Conservation (phyloP, 2,888 invertebrate genomes). For the Sarcophaga rosellei region DNA sequence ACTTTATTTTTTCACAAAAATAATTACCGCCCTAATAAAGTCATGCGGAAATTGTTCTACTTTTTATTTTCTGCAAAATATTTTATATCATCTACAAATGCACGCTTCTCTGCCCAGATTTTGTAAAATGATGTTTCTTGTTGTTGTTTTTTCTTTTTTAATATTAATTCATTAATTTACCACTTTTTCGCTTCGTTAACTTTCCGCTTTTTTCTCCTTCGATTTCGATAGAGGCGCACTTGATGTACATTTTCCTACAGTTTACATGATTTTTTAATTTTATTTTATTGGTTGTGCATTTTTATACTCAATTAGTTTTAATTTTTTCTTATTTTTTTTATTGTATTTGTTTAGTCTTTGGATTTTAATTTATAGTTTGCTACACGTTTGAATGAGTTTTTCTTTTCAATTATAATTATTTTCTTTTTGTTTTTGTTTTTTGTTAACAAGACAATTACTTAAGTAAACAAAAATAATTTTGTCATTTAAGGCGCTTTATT, state of each 20-base stretch:
- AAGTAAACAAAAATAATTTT: no score
- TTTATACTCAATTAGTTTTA: no score
- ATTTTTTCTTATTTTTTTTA: no score
- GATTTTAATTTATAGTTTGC: no score
- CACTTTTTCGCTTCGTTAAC: not conserved
- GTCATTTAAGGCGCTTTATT: no score
- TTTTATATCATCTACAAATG: not conserved
- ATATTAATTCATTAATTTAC: not conserved
- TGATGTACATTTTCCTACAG: not conserved
- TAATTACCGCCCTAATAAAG: not conserved
- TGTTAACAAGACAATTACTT: no score
- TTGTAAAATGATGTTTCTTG: not conserved
- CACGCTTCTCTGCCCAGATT: not conserved
- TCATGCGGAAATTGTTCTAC: not conserved
- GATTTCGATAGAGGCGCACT: no score
- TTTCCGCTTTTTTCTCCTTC: not conserved
- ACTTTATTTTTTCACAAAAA: no score
- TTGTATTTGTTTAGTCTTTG: no score
- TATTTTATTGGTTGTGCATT: not conserved
- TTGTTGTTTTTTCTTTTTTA: not conserved
- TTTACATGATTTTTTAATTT: not conserved
- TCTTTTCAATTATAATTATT: no score
- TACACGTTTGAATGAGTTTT: no score
- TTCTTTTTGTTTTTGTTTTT: no score
- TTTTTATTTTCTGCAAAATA: not conserved